These are phyloP conservation scores for Homarus gammarus DNA, from an alignment of 2,888 invertebrate genomes.

Conservation along the genomic window DNA sequence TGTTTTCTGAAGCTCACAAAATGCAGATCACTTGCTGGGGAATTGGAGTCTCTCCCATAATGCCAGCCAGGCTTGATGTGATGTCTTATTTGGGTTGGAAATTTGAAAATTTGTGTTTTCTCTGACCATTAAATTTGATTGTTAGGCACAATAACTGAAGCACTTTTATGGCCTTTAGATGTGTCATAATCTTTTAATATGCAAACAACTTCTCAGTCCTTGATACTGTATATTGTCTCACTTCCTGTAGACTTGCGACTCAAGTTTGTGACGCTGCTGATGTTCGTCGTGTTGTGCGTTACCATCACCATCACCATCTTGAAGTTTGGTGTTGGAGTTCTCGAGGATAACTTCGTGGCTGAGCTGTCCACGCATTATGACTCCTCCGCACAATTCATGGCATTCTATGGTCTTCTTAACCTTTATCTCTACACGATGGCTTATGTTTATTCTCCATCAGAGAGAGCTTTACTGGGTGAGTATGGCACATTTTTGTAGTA, in stretches of 20 bases:
- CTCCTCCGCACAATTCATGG: constrained; percentile 97
- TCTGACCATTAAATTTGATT: too few species aligned
- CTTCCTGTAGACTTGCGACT: constrained; percentile 89
- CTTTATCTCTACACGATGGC: constrained; percentile 96
- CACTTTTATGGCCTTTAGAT: background rate
- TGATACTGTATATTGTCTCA: background rate
- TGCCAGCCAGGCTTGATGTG: too few species aligned
- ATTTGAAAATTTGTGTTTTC: too few species aligned
- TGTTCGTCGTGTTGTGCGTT: constrained; percentile 88
- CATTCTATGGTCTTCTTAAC: constrained; percentile 94
- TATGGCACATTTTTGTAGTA: constrained; percentile 73
- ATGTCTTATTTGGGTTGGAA: too few species aligned
- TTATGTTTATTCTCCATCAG: constrained; percentile 93
- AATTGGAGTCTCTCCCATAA: too few species aligned
- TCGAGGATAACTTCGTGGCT: constrained; percentile 96
- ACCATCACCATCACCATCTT: constrained; percentile 87
- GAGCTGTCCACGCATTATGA: constrained; percentile 90
- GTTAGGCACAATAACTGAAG: too few species aligned
- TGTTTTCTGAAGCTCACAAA: too few species aligned
- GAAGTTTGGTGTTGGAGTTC: constrained; percentile 91
- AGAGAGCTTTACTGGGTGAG: constrained; percentile 90
- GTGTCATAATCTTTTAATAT: background rate
- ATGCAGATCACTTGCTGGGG: too few species aligned
- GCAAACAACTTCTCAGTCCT: background rate
- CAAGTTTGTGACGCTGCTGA: constrained; percentile 92